Percentiles rank a stretch among this genome's conserved stretches.
Conservation (phyloP, 2,888 invertebrate species). For the Xanthia togata region DNA sequence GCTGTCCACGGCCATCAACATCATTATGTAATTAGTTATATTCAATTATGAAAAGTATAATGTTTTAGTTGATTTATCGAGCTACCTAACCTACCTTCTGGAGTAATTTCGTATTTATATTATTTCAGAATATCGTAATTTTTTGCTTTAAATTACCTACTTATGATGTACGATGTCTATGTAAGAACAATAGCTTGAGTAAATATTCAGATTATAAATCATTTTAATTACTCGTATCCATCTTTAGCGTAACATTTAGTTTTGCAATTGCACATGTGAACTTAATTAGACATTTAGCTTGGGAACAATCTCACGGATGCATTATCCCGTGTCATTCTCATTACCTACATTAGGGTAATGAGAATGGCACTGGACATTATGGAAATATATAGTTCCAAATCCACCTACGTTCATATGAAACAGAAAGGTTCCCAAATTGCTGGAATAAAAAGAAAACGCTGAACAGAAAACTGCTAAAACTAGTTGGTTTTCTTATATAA, state of each 20-base stretch:
- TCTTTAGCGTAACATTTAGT: slow-evolving; percentile 20
- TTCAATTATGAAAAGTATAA: slow-evolving; percentile 20
- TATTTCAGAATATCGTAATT: slow-evolving; percentile 8
- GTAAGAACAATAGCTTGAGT: slow-evolving; percentile 46
- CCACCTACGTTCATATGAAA: neutral
- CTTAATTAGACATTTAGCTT: slow-evolving; percentile 30
- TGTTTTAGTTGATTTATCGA: slow-evolving; percentile 4
- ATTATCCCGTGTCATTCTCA: too few species aligned
- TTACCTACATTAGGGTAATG: neutral
- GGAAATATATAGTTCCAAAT: neutral
- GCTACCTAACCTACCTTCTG: neutral
- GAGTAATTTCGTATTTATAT: slow-evolving; percentile 3
- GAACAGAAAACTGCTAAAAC: neutral
- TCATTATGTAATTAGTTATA: slow-evolving; percentile 36
- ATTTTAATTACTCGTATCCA: slow-evolving; percentile 19
- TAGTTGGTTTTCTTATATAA: neutral
- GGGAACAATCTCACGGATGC: slow-evolving; percentile 39
- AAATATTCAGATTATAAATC: slow-evolving; percentile 45
- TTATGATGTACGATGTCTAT: slow-evolving; percentile 3
- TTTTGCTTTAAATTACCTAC: slow-evolving; percentile 2
- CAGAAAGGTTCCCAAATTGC: neutral
- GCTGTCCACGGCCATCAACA: slow-evolving; percentile 19
- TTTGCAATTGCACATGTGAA: slow-evolving; percentile 28
- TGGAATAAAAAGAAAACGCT: neutral
- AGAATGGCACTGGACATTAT: neutral